Evolutionary conservation across 1,140 invertebrate species (phyloP).

Genomic region (Drosophila mojavensis): DNA sequence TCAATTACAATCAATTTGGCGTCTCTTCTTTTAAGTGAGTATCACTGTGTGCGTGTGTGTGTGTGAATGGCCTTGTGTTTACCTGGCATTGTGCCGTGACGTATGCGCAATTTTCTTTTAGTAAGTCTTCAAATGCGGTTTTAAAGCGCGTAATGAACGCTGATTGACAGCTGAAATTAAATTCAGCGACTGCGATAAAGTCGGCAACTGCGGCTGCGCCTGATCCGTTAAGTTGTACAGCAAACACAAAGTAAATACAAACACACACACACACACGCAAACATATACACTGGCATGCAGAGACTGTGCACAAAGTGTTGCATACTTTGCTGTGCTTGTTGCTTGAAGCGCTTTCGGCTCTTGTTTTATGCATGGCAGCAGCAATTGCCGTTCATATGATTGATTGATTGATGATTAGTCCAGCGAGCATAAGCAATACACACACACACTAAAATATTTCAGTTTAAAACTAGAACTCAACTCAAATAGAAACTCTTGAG

Average conservation of each 20-base stretch:
- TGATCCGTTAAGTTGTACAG: conserved; percentile 19
- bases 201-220: conserved; percentile 1
- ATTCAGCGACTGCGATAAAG: conserved; percentile 30
- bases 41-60: conserved; percentile 19
- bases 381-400: conserved; percentile 60
- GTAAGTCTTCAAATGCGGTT: conserved; percentile 34
- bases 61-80: conserved; percentile 13
- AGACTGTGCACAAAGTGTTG: conserved; percentile 25
- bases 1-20: conserved; percentile 70
- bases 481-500: conserved; percentile 54
- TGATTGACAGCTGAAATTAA: conserved; percentile 63
- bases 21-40: conserved; percentile 44
- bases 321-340: conserved; percentile 37
- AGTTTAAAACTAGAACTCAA: conserved; percentile 58
- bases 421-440: conserved; percentile 2
- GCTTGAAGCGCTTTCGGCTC: conserved; percentile 41
- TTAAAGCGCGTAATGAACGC: conserved; percentile 53
- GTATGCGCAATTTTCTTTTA: conserved; percentile 42
- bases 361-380: conserved; percentile 54
- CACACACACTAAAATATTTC: conserved; percentile 1
- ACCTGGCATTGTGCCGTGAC: conserved; percentile 39
- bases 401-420: conserved; percentile 75
- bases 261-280: conserved; percentile 23
- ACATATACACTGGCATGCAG: conserved; percentile 15
- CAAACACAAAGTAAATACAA: conserved; percentile 18